phyloP scores from a whole-genome alignment of 2,888 invertebrate genomes.

The Heteropelma amictum region DNA sequence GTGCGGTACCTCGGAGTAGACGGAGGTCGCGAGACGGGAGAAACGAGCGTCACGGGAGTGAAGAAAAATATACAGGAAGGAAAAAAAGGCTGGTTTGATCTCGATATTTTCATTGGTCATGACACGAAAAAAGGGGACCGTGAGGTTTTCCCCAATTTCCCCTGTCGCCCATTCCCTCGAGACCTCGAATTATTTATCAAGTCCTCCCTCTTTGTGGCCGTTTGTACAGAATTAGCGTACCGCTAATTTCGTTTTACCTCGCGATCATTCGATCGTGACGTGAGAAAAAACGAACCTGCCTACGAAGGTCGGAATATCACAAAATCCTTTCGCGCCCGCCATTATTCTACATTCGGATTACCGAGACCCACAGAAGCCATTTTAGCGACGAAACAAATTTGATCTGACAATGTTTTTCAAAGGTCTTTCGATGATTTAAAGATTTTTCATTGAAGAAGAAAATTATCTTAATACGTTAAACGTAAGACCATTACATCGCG shows the following conservation, averaged over 20 bases:
- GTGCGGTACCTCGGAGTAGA: slow-evolving; percentile 16
- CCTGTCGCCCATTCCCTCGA: neutral
- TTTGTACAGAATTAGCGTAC: neutral
- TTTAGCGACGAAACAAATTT: no score
- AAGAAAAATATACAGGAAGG: neutral
- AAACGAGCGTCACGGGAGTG: slow-evolving; percentile 18
- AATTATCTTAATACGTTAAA: no score
- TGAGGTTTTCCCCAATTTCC: neutral
- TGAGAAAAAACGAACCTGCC: neutral
- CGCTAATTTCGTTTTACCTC: slow-evolving; percentile 34
- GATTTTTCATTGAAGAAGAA: no score
- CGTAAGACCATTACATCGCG: slow-evolving; percentile 3
- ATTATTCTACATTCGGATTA: no score
- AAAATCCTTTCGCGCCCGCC: no score
- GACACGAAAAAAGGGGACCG: slow-evolving; percentile 9
- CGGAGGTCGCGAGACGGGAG: slow-evolving; percentile 24
- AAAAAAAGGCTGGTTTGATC: neutral
- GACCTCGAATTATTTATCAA: neutral
- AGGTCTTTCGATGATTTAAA: no score
- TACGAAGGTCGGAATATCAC: neutral
- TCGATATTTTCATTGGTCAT: neutral
- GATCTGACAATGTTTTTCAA: neutral
- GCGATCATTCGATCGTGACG: slow-evolving; percentile 12
- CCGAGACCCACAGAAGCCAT: no score
- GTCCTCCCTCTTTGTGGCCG: neutral